Evolutionary conservation across 2,113 vertebrate genomes (phyloP), one percentile per base, ranked within the genome.

Genomic region (Noturus placidus): DNA sequence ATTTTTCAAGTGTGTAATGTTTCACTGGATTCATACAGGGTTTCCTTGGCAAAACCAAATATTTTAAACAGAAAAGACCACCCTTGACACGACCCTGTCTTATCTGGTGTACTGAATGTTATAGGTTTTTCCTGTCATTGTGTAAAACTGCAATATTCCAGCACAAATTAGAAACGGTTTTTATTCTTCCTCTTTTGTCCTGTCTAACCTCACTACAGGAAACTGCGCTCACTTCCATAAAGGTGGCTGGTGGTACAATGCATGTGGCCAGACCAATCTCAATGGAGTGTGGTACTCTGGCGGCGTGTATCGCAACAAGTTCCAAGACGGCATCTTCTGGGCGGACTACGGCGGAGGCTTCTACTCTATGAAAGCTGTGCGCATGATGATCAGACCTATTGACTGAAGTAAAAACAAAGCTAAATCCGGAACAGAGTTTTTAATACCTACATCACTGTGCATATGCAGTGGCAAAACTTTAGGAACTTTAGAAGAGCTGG

Each of bases 171-270:
- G 5, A 7, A 78, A 17, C 33, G 42, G 56, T 20, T 22, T 67
- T 46, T 11, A 56, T n/a, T 86, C 76, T 50, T 50, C 72, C 9
- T 63, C 27, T 63, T 27, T 19, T 11, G 15, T 11, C 3, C 0
- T 83, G 19, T 59, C 77, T 56, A 30, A 80, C 42, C 76, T 17
- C 17, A 70, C 76, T 30, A 46, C 93, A 99, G 98, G 98, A 85
- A 99, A 99, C 95, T 99, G 98, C 27, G 98, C 98, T 19, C 97
- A 99, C 91, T 99, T 99, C 91, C 97, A 99, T 86, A 99, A 99
- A 94, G 98, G 97, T 4, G 98, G 98, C 82, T 99, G 98, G 98
- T 99, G 98, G 98, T 99, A 99, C 95, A 99, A 98, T 0, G 95
- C 97, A 0, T 99, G 98, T 0, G 98, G 97, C 30, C 98, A 99